Evolutionary conservation across 2,888 invertebrate species (phyloP), one percentile per base, ranked within the genome.

Genomic region (Aproaerema taeniolella): DNA sequence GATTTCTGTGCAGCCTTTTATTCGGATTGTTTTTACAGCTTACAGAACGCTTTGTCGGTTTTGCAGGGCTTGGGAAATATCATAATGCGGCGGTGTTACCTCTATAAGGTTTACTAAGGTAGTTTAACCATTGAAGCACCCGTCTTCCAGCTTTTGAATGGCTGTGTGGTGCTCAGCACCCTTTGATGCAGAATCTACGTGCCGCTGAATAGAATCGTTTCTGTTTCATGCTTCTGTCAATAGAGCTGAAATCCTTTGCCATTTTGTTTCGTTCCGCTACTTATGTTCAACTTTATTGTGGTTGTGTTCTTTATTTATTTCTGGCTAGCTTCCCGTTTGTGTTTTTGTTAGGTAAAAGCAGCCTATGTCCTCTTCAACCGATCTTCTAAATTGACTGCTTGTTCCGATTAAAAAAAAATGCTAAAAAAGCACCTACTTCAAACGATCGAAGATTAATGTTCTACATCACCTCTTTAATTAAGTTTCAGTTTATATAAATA

Each of bases 11-110:
- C 57, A 55, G 60, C 55, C 57, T 59, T 63, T 73, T 63, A 53
- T 68, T 54, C 46, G 66, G 74, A 77, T 80, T 85, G 83, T 85
- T 86, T 83, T 83, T 85, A 83, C 85, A 86, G 81, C 82, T 79
- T 80, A 70, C 62, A 52, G 54, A 76, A 73, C 76, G 78, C 80
- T 83, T 86, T 86, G 85, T 85, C 81, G 80, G 75, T 69, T 71
- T 70, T 61, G 67, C 61, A 61, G 72, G 65, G 68, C 67, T 60
- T 46, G 52, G 55, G 9, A 30, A 13, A 72, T 67, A n/a, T n/a
- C n/a, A n/a, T n/a, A 67, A 71, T 67, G 60, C 58, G 57, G 51
- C 55, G 55, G 61, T 57, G 59, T 62, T 64, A 54, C 65, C 62
- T n/a, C 55, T 61, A 57, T 52, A 42, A 32, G 45, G 49, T 54